These are phyloP conservation scores for Barbus barbus DNA, from an alignment of 2,113 vertebrate genomes.

Conservation along the genomic window DNA sequence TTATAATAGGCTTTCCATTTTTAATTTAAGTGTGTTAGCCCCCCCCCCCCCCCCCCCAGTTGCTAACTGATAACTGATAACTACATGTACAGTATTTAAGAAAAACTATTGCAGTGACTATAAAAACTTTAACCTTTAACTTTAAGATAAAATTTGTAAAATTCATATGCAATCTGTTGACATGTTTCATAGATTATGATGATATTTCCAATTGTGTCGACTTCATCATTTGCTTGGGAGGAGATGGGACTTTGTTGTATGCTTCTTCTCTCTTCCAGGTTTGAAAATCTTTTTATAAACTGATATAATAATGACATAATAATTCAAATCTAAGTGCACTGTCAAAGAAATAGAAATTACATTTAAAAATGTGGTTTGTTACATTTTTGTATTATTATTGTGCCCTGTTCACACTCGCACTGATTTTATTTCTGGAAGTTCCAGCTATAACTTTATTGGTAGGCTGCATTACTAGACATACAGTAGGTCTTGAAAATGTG, in stretches of 20 bases:
- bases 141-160: neutral
- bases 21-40: no score
- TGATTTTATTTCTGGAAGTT: neutral
- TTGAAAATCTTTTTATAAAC: neutral
- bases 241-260: conserved; percentile 81
- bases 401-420: neutral
- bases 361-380: neutral
- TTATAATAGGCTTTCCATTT: no score
- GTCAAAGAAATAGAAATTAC: neutral
- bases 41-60: no score
- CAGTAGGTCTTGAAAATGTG: no score
- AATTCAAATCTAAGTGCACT: neutral
- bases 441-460: no score
- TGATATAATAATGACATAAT: neutral
- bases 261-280: conserved; percentile 84
- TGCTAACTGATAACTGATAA: no score
- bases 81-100: no score
- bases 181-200: conserved; percentile 70
- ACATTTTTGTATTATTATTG: neutral
- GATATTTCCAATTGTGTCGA: conserved; percentile 82
- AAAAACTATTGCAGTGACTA: neutral
- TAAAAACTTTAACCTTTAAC: no score
- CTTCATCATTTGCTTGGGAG: conserved; percentile 82
- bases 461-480: no score
- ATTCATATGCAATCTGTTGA: neutral